Base-by-base conservation (phyloP, 1,140 invertebrate species). In the Euura lappo region DNA sequence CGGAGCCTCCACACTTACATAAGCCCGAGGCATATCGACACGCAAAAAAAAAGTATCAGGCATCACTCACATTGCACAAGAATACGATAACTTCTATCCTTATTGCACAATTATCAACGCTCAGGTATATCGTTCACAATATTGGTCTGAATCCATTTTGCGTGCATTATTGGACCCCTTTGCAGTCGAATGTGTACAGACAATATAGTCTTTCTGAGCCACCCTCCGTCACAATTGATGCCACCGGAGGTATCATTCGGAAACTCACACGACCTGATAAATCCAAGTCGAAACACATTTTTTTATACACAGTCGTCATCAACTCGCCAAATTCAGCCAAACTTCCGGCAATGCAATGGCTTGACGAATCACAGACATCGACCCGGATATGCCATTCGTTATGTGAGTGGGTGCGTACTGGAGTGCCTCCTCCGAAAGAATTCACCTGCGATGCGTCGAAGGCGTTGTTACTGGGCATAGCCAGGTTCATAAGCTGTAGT, bases 321-420 rank as follows among this genome's bases (percentile, higher is more conserved):
- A 28, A 73, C 8, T 45, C 60, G 28, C 13, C 13, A 6, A 28
- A 51, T 2, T 60, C 68, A 6, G 71, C 65, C 43, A 69, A 73
- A 65, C 71, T 72, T 68, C 66, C 72, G 6, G 74, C 77, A n/a
- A 10, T 11, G 1, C 78, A 79, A 71, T 77, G 77, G 74, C 7
- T 79, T 1, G 69, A 73, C 0, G 75, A 76, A 44, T 28, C 51
- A 2, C 76, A 79, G 8, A 69, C 65, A 28, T 72, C 76, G 2
- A 71, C 75, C 70, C 10, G 69, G 3, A 77, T 79, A 65, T 44
- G 46, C 43, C 69, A 72, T 44, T 79, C 71, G 65, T 44, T 79
- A 28, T 4, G 45, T 8, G 74, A 79, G 47, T 77, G 67, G 66
- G 44, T 66, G 8, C 5, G 76, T 2, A 68, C 44, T 8, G 76